Evolutionary conservation across 2,113 vertebrate genomes (phyloP), one percentile per base, ranked within the genome.

Genomic region (Lophura nycthemera): DNA sequence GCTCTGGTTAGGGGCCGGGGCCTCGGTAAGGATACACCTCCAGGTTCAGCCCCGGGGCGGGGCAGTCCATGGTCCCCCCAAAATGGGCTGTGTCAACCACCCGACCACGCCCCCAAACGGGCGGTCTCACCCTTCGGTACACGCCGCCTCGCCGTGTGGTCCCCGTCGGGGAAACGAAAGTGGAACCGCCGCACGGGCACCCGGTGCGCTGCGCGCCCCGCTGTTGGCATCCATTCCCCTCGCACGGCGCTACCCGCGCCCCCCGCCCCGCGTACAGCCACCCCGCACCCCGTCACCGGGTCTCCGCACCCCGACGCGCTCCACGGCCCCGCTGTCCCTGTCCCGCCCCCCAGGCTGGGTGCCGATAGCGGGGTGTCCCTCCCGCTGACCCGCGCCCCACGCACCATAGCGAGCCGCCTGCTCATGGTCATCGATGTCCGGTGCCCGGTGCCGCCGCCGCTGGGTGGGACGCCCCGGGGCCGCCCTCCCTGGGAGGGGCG

Each of bases 91-190:
- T 22, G 8, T 8, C 20, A 1, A 5, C 1, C 0, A 16, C 8
- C 27, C 13, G 27, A 29, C 5, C 54, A 11, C 29, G 54, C 54
- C 54, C 54, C 29, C 29, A 32, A 32, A 5, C 10, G 22, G 80
- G 2, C 24, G 47, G 61, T 30, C 7, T 13, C 20, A 1, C 4
- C 1, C 0, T 15, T 13, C 5, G 11, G 9, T 14, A 32, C 63
- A 6, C 66, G 17, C 81, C 81, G 25, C n/a, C 3, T 8, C 11
- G 17, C 7, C 11, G 54, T 12, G 6, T 59, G 6, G 32, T 4
- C 86, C 85, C n/a, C 36, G 2, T 4, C 10, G 20, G 5, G 52
- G 90, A 95, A 95, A 77, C 48, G 90, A 90, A 95, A 95, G 83
- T 5, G 57, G 34, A n/a, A 56, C 13, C 18, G 17, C n/a, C 5